Evolutionary conservation across 2,797 vertebrate genomes (phyloP), one percentile per base, ranked within the genome.

Genomic region (Mus spretus): DNA sequence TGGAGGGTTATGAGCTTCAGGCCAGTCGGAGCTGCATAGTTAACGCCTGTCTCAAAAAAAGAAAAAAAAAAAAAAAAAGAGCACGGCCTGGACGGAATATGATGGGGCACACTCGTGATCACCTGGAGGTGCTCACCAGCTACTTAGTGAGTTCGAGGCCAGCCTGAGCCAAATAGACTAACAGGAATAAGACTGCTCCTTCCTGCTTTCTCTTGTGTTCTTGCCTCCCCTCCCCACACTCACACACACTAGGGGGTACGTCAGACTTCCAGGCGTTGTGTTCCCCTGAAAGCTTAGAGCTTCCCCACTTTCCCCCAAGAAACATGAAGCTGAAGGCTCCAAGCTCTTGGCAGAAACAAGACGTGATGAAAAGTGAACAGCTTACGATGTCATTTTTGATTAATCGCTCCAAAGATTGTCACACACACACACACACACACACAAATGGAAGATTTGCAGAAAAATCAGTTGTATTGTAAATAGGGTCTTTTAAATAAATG

Each of bases 391-490:
- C 82, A 89, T 89, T 96, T 97, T 96, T 79, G 87, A 87, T 85
- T 91, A 7, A 24, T 74, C 72, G 67, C 26, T 75, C 91, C 90
- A 74, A 94, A 96, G 93, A 74, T 40, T 57, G 15, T 94, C 65
- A 74, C 13, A 86, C 89, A 97, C 81, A 96, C 40, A 65, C 72
- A 83, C 19, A 90, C 92, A 97, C 78, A 95, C 65, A 67, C 65
- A 67, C 65, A 95, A 96, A 81, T 88, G 86, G 88, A 96, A 86
- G 79, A 82, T 94, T 95, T 95, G 84, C 53, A 75, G 95, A 89
- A 85, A 96, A 97, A 91, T 83, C 90, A 93, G 67, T 83, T 61
- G 61, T 81, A 83, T 86, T 92, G 77, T 96, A 96, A 97, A 96
- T 95, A 89, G 3, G 95, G 94, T 57, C 80, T 94, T 95, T 96